Evolutionary conservation across 2,113 vertebrate species (phyloP), one percentile per base, ranked within the genome.

Genomic region (Gopherus flavomarginatus): DNA sequence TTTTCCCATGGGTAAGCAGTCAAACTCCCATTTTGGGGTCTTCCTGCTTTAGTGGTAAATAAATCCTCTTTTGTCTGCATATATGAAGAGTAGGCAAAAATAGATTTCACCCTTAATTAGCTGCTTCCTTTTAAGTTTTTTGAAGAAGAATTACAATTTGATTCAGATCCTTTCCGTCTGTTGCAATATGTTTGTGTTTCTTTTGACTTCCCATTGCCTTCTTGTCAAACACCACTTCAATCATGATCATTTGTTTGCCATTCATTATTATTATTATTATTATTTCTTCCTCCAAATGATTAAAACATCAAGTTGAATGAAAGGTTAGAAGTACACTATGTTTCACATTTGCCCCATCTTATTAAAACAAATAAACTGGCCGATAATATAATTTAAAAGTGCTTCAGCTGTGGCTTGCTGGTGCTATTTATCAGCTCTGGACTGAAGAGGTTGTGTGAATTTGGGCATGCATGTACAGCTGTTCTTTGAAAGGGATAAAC

Each of bases 261-360:
- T 97, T 75, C 54, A 19, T 53, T 53, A 19, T 93, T 96, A 97
- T 86, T 97, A 98, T 44, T 44, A 95, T 98, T 98, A 98, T 93
- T 98, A 98, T 98, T 96, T 97, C 98, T 97, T 98, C 94, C 97
- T 97, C 97, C 98, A 97, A 98, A 98, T 99, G 97, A 99, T 99
- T 99, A 98, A 99, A 98, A 95, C 96, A 94, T 94, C 87, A 98
- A 94, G 97, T 97, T 98, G 98, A 97, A 96, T 97, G 98, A 96
- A 98, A 95, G 97, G 97, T 98, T 98, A 97, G 97, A 97, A 98
- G 97, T 98, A 97, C 97, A 95, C 96, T 94, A 95, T 97, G 97
- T 85, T 98, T 98, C 98, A 98, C 95, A 95, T 98, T 97, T 97
- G 90, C 81, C 81, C 93, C 87, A 88, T 97, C 97, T 96, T 97